Evolutionary conservation across 2,888 invertebrate species (phyloP).

Genomic region (Cistogaster globosa): DNA sequence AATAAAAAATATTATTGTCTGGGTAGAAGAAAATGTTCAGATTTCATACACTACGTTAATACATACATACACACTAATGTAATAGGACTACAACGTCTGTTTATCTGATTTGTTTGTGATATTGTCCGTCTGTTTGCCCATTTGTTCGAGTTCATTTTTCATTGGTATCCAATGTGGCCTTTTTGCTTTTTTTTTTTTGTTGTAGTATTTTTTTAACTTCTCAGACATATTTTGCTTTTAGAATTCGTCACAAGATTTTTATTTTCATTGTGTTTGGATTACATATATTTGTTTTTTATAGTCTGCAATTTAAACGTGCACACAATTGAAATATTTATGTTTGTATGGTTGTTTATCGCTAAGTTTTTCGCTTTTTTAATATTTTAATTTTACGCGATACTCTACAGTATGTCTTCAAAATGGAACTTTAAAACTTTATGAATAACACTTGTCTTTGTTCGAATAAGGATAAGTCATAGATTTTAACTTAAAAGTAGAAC

Average conservation of each 20-base stretch:
- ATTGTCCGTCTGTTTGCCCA: constrained; percentile 21
- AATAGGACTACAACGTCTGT: constrained; percentile 29
- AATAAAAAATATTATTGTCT: constrained; percentile 48
- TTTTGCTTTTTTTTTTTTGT: background rate
- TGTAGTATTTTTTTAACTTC: background rate
- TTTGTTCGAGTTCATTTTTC: constrained; percentile 37
- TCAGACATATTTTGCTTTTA: constrained; percentile 50
- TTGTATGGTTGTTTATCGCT: background rate
- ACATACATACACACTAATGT: background rate
- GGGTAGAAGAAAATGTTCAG: constrained; percentile 51
- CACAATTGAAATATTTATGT: constrained; percentile 42
- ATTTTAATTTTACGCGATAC: background rate
- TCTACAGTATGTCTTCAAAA: constrained; percentile 1
- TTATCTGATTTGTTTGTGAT: constrained; percentile 29
- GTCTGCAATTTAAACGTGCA: constrained; percentile 43
- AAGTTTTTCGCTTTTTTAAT: background rate
- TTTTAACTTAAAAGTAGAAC: too few species aligned
- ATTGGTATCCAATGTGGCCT: constrained; percentile 36
- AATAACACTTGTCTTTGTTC: background rate
- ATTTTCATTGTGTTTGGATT: constrained; percentile 58
- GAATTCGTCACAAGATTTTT: constrained; percentile 52
- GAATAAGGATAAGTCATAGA: too few species aligned
- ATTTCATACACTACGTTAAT: constrained; percentile 27
- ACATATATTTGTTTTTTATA: constrained; percentile 35
- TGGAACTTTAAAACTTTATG: background rate